These are phyloP conservation scores for Coremacera marginata DNA, from an alignment of 2,888 invertebrate genomes.

Conservation along the genomic window DNA sequence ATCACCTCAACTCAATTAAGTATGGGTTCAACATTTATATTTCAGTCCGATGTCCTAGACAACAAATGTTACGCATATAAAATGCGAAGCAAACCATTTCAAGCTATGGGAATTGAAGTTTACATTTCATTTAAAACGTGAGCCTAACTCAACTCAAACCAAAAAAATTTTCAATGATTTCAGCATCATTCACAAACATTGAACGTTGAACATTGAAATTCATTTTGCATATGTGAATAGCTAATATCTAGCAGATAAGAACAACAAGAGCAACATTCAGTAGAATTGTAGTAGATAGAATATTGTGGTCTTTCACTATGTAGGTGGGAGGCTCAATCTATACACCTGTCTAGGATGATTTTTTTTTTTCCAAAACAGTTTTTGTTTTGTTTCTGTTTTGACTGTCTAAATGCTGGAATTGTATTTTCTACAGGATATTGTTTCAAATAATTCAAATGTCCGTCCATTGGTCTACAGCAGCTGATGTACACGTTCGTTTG, in stretches of 20 bases:
- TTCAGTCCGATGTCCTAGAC: neutral
- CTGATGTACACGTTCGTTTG: neutral
- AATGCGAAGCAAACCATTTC: neutral
- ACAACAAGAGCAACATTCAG: constrained; percentile 14
- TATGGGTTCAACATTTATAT: constrained; percentile 21
- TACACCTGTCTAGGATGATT: constrained; percentile 44
- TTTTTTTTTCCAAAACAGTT: constrained; percentile 1
- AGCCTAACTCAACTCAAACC: too few species aligned
- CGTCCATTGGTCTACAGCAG: constrained; percentile 6
- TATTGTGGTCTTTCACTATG: neutral
- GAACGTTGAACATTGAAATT: constrained; percentile 2
- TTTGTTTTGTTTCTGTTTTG: constrained; percentile 8
- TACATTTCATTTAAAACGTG: constrained; percentile 21
- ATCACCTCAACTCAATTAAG: constrained; percentile 18
- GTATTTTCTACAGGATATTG: constrained; percentile 44
- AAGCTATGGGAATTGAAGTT: constrained; percentile 11
- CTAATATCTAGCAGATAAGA: constrained; percentile 35
- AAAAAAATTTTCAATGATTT: neutral
- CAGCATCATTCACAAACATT: neutral
- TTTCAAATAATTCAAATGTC: constrained; percentile 46
- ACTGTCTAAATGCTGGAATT: constrained; percentile 33
- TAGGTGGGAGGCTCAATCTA: constrained; percentile 1
- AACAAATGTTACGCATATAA: constrained; percentile 28
- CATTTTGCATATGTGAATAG: constrained; percentile 45
- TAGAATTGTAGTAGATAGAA: neutral